Conservation (phyloP, 2,888 invertebrate species). For the Napeogenes sylphis region DNA sequence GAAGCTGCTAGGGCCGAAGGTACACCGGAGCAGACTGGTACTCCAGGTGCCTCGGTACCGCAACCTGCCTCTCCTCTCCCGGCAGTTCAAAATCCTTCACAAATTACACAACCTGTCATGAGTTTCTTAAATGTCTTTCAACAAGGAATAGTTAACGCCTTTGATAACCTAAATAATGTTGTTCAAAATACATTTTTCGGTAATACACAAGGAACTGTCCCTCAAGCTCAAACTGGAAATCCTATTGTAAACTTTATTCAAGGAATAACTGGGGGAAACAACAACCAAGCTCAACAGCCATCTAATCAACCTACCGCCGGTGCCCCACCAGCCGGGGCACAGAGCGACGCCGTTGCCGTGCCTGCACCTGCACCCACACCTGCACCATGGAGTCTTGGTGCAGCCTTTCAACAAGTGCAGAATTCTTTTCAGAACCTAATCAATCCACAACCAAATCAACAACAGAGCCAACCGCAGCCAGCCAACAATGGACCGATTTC, state of each 20-base stretch:
- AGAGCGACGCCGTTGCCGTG: slow-evolving; percentile 15
- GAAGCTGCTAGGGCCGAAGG: slow-evolving; percentile 29
- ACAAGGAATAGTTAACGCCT: slow-evolving; percentile 26
- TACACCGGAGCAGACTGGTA: background rate
- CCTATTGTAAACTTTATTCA: slow-evolving; percentile 8
- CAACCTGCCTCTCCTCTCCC: slow-evolving; percentile 10
- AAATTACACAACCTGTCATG: slow-evolving; percentile 27
- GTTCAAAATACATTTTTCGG: slow-evolving; percentile 35
- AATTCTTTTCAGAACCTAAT: slow-evolving; percentile 26
- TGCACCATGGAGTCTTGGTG: slow-evolving; percentile 25
- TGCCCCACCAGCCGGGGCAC: slow-evolving; percentile 12
- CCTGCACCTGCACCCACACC: slow-evolving; percentile 11
- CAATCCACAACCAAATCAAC: slow-evolving; percentile 21
- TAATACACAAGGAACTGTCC: background rate
- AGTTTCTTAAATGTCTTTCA: background rate
- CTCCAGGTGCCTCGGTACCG: slow-evolving; percentile 9
- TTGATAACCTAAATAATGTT: slow-evolving; percentile 21
- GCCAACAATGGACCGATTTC: slow-evolving; percentile 28
- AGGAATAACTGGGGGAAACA: background rate
- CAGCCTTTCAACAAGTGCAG: slow-evolving; percentile 30
- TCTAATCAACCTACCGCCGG: slow-evolving; percentile 7
- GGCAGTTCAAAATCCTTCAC: slow-evolving; percentile 17
- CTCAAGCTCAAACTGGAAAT: background rate
- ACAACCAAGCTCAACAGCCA: background rate
- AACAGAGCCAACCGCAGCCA: slow-evolving; percentile 19